These are phyloP conservation scores for Enteromius radiatus DNA, from an alignment of 2,797 vertebrate species.

Conservation along the genomic window DNA sequence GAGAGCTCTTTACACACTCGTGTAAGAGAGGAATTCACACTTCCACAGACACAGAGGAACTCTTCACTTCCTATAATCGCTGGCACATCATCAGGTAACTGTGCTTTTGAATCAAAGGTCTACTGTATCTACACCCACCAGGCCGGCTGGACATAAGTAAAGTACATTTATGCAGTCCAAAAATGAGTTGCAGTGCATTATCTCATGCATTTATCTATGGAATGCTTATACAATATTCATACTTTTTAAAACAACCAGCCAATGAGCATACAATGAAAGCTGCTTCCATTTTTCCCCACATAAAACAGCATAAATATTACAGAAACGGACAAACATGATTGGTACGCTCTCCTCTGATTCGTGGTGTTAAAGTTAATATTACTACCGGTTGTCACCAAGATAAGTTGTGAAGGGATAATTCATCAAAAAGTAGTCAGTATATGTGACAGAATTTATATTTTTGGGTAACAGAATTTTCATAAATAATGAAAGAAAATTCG, in stretches of 20 bases:
- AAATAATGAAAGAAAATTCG: not conserved
- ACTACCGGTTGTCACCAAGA: not conserved
- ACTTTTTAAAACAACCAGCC: not conserved
- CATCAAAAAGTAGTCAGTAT: not conserved
- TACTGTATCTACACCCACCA: not conserved
- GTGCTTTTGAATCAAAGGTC: constrained; percentile 13
- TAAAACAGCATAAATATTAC: not conserved
- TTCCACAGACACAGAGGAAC: constrained; percentile 16
- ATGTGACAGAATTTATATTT: not conserved
- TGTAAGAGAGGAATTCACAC: not conserved
- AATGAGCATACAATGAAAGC: not conserved
- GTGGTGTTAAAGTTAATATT: not conserved
- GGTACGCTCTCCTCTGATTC: not conserved
- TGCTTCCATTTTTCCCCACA: not conserved
- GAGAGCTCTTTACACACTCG: not conserved
- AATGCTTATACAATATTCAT: not conserved
- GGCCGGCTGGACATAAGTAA: not conserved
- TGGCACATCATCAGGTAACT: not conserved
- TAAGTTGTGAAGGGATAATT: not conserved
- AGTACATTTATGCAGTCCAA: not conserved
- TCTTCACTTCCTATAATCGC: constrained; percentile 10
- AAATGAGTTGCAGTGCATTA: not conserved
- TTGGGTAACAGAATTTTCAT: not conserved
- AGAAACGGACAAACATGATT: not conserved
- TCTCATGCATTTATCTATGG: not conserved